phyloP scores from a whole-genome alignment of 2,797 vertebrate species.

The Setipinna tenuifilis region DNA sequence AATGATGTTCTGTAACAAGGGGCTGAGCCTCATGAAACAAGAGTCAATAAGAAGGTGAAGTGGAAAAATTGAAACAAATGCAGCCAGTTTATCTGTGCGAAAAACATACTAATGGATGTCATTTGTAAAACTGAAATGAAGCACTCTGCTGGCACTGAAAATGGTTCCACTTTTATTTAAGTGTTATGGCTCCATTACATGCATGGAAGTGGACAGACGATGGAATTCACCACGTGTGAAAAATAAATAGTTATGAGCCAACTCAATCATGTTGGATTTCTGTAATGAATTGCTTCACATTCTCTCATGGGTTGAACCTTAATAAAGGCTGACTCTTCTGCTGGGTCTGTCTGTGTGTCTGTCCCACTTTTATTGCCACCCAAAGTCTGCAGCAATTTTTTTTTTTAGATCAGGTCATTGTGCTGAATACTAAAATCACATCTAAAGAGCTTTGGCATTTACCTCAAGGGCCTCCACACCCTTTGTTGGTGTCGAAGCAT shows the following conservation, averaged over 20 bases:
- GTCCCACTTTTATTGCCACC: background rate
- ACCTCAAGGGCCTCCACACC: background rate
- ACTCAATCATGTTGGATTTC: background rate
- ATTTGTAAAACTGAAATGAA: background rate
- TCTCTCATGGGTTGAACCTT: background rate
- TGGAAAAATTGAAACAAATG: background rate
- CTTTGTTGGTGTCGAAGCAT: background rate
- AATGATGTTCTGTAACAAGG: background rate
- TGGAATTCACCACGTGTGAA: background rate
- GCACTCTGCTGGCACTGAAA: background rate
- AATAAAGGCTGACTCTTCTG: background rate
- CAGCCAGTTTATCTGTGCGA: background rate
- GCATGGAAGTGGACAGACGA: background rate
- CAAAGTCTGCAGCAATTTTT: background rate
- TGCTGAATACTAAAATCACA: conserved; percentile 8
- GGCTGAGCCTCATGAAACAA: background rate
- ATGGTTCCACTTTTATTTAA: background rate
- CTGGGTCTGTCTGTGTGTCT: background rate
- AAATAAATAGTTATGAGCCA: background rate
- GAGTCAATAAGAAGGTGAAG: background rate
- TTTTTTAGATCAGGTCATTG: background rate
- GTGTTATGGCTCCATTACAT: background rate
- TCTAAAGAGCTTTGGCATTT: background rate
- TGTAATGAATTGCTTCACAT: background rate
- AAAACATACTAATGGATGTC: background rate